Evolutionary conservation across 2,888 invertebrate genomes (phyloP), one percentile per base, ranked within the genome.

Genomic region (Adelognathus sp.): DNA sequence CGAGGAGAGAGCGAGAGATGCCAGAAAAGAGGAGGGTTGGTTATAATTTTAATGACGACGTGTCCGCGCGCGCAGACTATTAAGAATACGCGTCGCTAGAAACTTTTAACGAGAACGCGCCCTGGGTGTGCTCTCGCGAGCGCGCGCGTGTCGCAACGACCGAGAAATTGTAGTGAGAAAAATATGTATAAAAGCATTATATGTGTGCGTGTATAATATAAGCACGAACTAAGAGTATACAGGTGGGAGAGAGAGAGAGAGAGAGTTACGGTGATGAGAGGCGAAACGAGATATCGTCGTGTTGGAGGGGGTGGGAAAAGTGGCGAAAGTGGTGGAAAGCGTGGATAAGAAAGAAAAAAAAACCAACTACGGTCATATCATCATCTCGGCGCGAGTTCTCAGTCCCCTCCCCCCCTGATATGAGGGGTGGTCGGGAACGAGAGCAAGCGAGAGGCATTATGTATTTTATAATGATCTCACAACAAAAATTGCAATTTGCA

Each of bases 61-160:
- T 90, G 90, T 90, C 90, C 91, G 90, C 89, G 90, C 89, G 90
- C 90, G 87, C 89, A 88, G 90, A 90, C 90, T 91, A 91, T 91
- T 91, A 91, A 91, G 91, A 91, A 91, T 90, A 90, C 91, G 91
- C 90, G 91, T 91, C 88, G 90, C 90, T 91, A 91, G 90, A 91
- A 91, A 91, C 90, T 91, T 91, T 91, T 91, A 91, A 91, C 90
- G 91, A 91, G 91, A 89, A n/a, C n/a, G n/a, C n/a, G n/a, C 89
- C 88, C 86, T 86, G 86, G 71, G 58, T 41, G 71, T 61, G 75
- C 67, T 64, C 46, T 50, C 46, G 84, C 81, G 83, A 82, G 82
- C 81, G 79, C 54, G 54, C 41, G 44, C 58, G 52, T 52, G 39
- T 54, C 61, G 69, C 46, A 14, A 33, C 36, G 21, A 50, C 54